Base-by-base conservation (phyloP, 2,888 invertebrate genomes). In the Morpho achilles region DNA sequence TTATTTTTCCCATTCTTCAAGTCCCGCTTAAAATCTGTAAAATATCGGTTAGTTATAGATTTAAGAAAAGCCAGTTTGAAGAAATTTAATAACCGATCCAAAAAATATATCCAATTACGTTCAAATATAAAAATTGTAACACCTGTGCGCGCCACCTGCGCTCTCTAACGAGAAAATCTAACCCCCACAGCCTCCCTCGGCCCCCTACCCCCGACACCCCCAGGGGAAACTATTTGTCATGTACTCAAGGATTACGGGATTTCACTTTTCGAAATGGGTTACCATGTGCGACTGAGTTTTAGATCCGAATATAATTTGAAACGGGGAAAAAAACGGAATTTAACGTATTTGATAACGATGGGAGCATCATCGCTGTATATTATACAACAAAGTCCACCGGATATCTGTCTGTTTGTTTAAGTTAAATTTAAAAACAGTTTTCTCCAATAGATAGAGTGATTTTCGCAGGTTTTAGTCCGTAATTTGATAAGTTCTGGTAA, bases 31-130 rank as follows among this genome's bases (percentile, higher is more conserved):
- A 32, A 32, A 32, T 32, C 32, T 5, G 4, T 32, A 3, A 32
- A 32, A 32, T 32, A 5, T 5, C 32, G 32, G 5, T 3, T 32
- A 32, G 32, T 5, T 2, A 32, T 32, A 32, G 32, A 32, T 32
- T 3, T 2, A 32, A 32, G 32, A 32, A 32, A 32, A 32, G 32
- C 32, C 32, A 32, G 32, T 32, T 32, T 32, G 32, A 32, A 8
- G 45, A 45, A 52, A 52, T 52, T 45, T 52, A 52, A 52, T 52
- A 52, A 52, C 45, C 44, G 52, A 44, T 39, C 52, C 52, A 52
- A 52, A 48, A 52, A 52, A 52, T 32, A 44, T 43, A 8, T 44
- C 23, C 75, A 74, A 77, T 76, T 76, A 76, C 65, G 73, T 71
- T 75, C 64, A 74, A 76, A 75, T 73, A 73, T 74, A 52, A 52